Conservation (phyloP, 2,888 invertebrate species). For the Lasius platythorax region DNA sequence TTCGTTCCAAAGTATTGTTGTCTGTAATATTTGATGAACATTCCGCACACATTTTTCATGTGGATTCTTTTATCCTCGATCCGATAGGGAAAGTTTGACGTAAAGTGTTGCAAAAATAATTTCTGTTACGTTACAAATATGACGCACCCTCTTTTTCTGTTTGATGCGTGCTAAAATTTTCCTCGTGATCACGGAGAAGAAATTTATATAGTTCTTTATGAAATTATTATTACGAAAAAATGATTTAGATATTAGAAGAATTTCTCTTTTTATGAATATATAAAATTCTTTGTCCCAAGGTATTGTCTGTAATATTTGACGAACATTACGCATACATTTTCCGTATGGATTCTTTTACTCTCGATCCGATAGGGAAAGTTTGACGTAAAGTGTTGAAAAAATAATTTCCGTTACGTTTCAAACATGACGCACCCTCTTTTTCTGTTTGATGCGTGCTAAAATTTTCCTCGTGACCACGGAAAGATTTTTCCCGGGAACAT, state of each 20-base stretch:
- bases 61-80: neutral
- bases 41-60: neutral
- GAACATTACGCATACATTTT: neutral
- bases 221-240: neutral
- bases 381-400: conserved; percentile 21
- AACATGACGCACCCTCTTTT: conserved; percentile 24
- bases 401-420: conserved; percentile 41
- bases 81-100: neutral
- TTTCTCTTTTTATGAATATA: neutral
- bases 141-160: conserved; percentile 11
- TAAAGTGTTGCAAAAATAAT: conserved; percentile 34
- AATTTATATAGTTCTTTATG: no score
- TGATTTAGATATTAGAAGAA: neutral
- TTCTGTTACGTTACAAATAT: conserved; percentile 33
- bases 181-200: neutral
- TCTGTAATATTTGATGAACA: neutral
- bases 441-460: conserved; percentile 24
- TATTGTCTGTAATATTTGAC: neutral
- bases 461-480: conserved; percentile 24
- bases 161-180: conserved; percentile 34
- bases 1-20: neutral
- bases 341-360: neutral
- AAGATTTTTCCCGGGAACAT: conserved; percentile 35
- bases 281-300: neutral
- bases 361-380: neutral